Evolutionary conservation across 2,797 vertebrate genomes (phyloP), one percentile per base, ranked within the genome.

Genomic region (Balearica regulorum): DNA sequence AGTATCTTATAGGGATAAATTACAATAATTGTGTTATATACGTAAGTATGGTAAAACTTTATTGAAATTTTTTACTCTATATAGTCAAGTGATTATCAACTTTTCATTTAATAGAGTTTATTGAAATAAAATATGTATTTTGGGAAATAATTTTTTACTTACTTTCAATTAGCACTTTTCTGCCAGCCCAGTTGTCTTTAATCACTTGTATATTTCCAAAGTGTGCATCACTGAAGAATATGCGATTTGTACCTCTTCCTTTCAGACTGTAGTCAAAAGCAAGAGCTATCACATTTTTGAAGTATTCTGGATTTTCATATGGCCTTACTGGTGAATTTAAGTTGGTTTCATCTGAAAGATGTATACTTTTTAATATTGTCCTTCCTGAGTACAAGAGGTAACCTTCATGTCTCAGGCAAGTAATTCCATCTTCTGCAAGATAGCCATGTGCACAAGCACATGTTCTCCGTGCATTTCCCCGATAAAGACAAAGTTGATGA

Each of bases 171-270:
- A 99, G 97, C 54, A 99, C 86, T 96, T 97, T 95, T 97, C 99
- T 98, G 92, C 98, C 99, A 11, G 99, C 98, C 99, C 99, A 99
- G 97, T 99, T 99, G 71, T 99, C 99, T 44, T 99, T 99, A 91
- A 99, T 99, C 94, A 99, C 98, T 93, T 99, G 99, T 94, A 99
- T 99, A 97, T 99, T 99, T 96, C 99, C 99, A 95, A 98, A 99
- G 89, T 99, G 99, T 48, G 99, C 98, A 17, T 99, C 99, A 11
- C 99, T 99, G 97, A 99, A 99, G 97, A 99, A 99, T n/a, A 99
- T 99, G 39, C 99, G 98, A 76, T 99, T 99, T 33, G 98, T 98
- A 25, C 98, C 98, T 64, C 96, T 97, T 65, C 97, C 98, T 95
- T 97, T 98, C 95, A 99, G 99, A 62, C 98, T 98, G 93, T 99